Percentiles rank a stretch among this genome's conserved stretches.
Evolutionary conservation across 2,113 vertebrate species (phyloP).

Genomic region (Gallinago undulata): DNA sequence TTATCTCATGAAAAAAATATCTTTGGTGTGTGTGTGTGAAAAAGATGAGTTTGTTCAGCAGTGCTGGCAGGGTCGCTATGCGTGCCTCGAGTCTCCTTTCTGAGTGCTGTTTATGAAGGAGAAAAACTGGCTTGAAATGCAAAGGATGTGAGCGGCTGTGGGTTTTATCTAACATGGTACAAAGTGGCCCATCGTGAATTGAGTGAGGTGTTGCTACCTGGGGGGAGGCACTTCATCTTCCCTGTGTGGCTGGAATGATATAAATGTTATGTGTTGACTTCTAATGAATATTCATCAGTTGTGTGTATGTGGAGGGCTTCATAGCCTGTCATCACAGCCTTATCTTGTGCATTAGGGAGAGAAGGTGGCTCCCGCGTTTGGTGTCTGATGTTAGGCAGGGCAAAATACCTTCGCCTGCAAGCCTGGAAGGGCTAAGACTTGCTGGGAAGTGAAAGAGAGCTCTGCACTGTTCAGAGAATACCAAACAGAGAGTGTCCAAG

Average conservation of each 20-base stretch:
- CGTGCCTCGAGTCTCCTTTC: not conserved
- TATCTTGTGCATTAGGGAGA: not conserved
- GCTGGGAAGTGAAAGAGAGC: not conserved
- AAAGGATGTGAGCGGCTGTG: not conserved
- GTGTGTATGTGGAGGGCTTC: not conserved
- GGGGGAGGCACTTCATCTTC: constrained; percentile 23
- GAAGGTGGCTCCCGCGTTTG: not conserved
- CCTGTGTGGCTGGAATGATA: not conserved
- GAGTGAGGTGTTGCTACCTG: constrained; percentile 17
- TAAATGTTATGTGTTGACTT: not conserved
- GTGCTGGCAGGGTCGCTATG: not conserved
- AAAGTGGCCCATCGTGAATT: not conserved
- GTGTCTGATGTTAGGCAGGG: not conserved
- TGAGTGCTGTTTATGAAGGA: not conserved
- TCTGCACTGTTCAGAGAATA: constrained; percentile 2
- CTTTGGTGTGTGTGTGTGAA: not conserved
- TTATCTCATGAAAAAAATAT: not conserved
- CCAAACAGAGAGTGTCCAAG: constrained; percentile 35
- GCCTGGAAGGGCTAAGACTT: not conserved
- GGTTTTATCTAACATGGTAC: not conserved
- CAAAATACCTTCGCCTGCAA: not conserved
- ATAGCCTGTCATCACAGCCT: not conserved
- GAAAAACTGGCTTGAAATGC: constrained; percentile 15
- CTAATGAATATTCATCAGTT: constrained; percentile 28
- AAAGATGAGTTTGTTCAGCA: not conserved